Evolutionary conservation across 2,797 vertebrate genomes (phyloP), one percentile per base, ranked within the genome.

Genomic region (Squalus acanthias): DNA sequence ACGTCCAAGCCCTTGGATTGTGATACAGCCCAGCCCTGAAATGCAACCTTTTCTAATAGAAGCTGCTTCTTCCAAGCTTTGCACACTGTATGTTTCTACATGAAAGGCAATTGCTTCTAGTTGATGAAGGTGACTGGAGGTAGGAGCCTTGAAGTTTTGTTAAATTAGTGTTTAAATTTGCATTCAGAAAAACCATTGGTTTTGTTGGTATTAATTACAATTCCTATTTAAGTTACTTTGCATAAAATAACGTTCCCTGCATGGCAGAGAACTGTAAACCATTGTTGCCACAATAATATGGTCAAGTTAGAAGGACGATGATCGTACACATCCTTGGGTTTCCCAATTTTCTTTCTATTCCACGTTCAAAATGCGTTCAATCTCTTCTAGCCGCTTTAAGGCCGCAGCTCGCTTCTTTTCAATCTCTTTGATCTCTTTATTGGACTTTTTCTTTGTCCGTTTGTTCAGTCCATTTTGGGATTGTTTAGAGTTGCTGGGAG

Each of bases 311-410:
- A 69, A 93, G 91, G 91, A 93, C 65, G 22, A 67, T 93, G 65
- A 69, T 93, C 65, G n/a, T 10, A 69, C 17, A 39, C 53, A 63
- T 15, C 53, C 29, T 33, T 13, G 13, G 10, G 10, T 24, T 46
- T n/a, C 2, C 20, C 7, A 24, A 93, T 46, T 72, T 60, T 33
- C 20, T n/a, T 20, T 17, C 94, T 98, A 99, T 98, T 99, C 99
- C 26, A 98, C 99, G 97, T 99, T 99, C 97, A 99, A 98, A 98
- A 99, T 99, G 97, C 99, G 99, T 97, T 99, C 99, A 96, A 99
- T 99, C 98, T 99, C 99, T 97, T 99, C 99, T 53, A 99, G 98
- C 98, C 99, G 99, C 98, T 99, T 99, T 97, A 99, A 97, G 97
- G 99, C 99, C 91, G 99, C 99, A 94, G 98, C 99, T 97, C 99